Percentiles rank a stretch among this genome's conserved stretches.
phyloP scores from a whole-genome alignment of 2,113 vertebrate genomes.

The Erythrolamprus reginae region DNA sequence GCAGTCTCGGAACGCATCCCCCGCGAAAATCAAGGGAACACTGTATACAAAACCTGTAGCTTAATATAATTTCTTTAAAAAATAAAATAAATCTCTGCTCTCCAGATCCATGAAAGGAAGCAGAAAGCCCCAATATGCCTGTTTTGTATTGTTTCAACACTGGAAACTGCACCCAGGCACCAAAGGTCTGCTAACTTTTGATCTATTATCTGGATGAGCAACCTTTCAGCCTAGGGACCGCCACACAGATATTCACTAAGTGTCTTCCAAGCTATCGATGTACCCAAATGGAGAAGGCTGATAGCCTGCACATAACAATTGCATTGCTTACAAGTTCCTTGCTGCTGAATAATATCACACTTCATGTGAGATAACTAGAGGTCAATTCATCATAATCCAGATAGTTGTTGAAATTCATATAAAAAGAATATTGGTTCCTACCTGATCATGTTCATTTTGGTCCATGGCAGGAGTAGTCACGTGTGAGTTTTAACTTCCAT shows the following conservation, averaged over 20 bases:
- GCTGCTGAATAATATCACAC: not conserved
- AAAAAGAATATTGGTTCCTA: too few relatives aligned
- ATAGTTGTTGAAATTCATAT: not conserved
- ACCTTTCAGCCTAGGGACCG: not conserved
- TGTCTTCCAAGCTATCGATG: not conserved
- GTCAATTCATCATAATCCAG: not conserved
- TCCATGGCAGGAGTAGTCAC: too few relatives aligned
- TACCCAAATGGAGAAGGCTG: not conserved
- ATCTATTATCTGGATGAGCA: not conserved
- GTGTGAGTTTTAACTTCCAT: too few relatives aligned
- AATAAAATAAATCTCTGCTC: not conserved
- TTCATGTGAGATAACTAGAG: not conserved
- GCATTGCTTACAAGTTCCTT: not conserved
- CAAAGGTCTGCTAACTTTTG: not conserved
- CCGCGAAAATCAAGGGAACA: too few relatives aligned
- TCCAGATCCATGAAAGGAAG: not conserved
- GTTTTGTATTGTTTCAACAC: not conserved
- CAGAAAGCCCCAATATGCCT: not conserved
- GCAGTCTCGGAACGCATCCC: too few relatives aligned
- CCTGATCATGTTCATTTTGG: too few relatives aligned
- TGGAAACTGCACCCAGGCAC: not conserved
- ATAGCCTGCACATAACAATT: not conserved
- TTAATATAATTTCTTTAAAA: not conserved
- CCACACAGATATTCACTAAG: not conserved
- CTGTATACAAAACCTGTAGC: not conserved